Percentiles rank a stretch among this genome's conserved stretches.
These are phyloP conservation scores for Lethenteron reissneri DNA, from an alignment of 2,113 vertebrate genomes.

Conservation along the genomic window DNA sequence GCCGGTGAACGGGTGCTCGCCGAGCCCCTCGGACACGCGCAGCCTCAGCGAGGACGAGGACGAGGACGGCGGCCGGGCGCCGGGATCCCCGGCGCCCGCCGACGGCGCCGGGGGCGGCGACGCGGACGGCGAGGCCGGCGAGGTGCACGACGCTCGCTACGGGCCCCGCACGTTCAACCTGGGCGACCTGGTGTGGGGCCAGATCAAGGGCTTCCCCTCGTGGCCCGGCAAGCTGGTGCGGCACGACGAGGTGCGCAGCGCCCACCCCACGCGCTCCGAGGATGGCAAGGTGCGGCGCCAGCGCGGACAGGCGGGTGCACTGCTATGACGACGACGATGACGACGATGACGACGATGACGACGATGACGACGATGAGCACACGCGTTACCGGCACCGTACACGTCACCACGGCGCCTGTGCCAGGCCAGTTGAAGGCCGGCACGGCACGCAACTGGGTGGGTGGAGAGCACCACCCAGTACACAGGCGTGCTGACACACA, in stretches of 20 bases:
- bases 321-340: too few species aligned
- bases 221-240: conserved; percentile 81
- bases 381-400: too few species aligned
- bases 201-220: conserved; percentile 77
- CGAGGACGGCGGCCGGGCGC: conserved; percentile 33
- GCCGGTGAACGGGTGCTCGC: conserved; percentile 61
- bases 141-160: conserved; percentile 35
- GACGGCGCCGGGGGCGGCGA: too few species aligned
- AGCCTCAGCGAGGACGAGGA: conserved; percentile 98
- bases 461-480: too few species aligned
- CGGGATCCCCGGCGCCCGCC: conserved; percentile 42
- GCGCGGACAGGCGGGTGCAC: too few species aligned
- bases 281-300: conserved; percentile 61
- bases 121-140: too few species aligned
- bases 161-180: conserved; percentile 82
- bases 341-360: too few species aligned
- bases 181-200: conserved; percentile 93
- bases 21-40: conserved; percentile 91
- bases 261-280: conserved; percentile 63
- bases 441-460: too few species aligned
- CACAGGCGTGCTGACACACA: too few species aligned
- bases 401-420: too few species aligned
- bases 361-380: too few species aligned
- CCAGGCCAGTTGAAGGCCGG: too few species aligned
- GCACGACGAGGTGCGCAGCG: conserved; percentile 63